Conservation (phyloP, 2,888 invertebrate genomes). For the Polyommatus iphigenia region DNA sequence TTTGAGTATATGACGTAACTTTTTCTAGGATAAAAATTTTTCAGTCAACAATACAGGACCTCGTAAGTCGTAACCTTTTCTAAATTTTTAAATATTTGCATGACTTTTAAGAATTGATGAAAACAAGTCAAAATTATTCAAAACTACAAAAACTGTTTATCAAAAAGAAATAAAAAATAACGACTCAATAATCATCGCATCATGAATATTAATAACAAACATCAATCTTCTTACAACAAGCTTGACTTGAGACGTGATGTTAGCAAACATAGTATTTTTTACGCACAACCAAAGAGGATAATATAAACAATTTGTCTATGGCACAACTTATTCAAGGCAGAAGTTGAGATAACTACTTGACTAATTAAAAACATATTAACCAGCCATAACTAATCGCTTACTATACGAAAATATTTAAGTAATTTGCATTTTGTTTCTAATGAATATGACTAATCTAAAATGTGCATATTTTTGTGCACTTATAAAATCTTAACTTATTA, state of each 20-base stretch:
- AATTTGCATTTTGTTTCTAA: not conserved
- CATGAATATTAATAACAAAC: not conserved
- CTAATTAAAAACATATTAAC: not conserved
- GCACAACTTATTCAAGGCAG: not conserved
- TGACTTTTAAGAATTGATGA: no score
- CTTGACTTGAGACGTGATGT: not conserved
- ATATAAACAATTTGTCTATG: no score
- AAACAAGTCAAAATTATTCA: not conserved
- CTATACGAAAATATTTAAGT: not conserved
- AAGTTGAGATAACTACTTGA: not conserved
- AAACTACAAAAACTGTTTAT: not conserved
- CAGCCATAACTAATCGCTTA: not conserved
- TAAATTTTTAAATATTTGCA: not conserved
- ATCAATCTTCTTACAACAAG: not conserved
- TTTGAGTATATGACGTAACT: no score
- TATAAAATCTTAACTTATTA: no score
- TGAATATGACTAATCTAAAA: no score
- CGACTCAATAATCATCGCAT: slow-evolving; percentile 3
- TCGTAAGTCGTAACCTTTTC: not conserved
- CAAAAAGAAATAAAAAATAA: not conserved
- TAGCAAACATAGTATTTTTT: slow-evolving; percentile 9
- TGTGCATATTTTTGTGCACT: no score
- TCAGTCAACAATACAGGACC: no score
- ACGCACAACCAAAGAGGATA: no score
- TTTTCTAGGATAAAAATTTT: no score